These are phyloP conservation scores for Alauda arvensis DNA, from an alignment of 2,797 vertebrate species.

Conservation along the genomic window DNA sequence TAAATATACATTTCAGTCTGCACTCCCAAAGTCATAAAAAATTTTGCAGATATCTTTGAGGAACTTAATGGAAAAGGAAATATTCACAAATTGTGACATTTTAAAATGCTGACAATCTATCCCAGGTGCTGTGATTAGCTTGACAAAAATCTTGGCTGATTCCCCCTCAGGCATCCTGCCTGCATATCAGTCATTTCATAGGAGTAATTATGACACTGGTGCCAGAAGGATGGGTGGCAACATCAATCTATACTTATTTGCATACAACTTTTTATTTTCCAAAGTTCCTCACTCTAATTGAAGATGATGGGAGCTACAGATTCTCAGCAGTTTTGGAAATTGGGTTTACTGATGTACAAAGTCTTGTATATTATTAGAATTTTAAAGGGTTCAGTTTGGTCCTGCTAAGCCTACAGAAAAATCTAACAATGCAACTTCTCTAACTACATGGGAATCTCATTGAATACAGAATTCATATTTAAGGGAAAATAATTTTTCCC, in stretches of 20 bases:
- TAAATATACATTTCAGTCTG: neutral
- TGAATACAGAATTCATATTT: neutral
- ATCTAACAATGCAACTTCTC: neutral
- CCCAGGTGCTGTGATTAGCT: neutral
- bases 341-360: neutral
- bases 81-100: neutral
- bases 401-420: neutral
- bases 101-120: neutral
- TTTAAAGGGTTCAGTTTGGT: neutral
- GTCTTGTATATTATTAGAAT: neutral
- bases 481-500: neutral
- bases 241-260: conserved; percentile 11
- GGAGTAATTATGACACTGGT: neutral
- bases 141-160: neutral
- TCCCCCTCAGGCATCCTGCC: neutral
- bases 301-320: neutral
- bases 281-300: conserved; percentile 4
- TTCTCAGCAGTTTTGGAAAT: conserved; percentile 18
- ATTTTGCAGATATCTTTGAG: neutral
- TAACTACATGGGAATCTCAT: neutral
- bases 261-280: conserved; percentile 22
- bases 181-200: conserved; percentile 11
- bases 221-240: conserved; percentile 35
- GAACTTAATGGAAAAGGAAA: neutral
- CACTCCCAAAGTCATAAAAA: neutral